Conservation (phyloP, 2,113 vertebrate genomes). For the Manacus vitellinus region DNA sequence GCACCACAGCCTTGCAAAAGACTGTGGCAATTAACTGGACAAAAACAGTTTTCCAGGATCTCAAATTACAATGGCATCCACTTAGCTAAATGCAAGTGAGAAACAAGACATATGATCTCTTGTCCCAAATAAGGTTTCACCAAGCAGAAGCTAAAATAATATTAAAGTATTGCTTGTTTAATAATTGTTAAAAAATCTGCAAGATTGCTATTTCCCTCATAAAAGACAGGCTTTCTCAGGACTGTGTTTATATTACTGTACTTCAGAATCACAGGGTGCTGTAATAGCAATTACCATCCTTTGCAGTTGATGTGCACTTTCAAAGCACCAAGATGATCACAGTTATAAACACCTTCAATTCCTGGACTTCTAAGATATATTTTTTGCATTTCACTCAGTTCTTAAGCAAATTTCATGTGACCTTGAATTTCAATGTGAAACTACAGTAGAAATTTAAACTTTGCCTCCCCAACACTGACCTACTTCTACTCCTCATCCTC, state of each 20-base stretch:
- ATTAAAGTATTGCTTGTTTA: neutral
- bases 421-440: neutral
- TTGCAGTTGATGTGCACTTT: neutral
- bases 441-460: neutral
- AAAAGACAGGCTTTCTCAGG: neutral
- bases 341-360: neutral
- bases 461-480: neutral
- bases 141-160: neutral
- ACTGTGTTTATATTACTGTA: neutral
- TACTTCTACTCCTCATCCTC: neutral
- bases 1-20: neutral
- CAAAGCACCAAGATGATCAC: neutral
- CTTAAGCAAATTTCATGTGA: neutral
- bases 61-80: neutral
- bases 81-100: neutral
- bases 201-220: neutral
- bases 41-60: neutral
- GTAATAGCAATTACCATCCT: neutral
- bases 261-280: neutral
- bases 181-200: neutral
- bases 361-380: neutral
- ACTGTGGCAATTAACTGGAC: neutral
- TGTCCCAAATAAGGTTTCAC: neutral
- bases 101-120: neutral
- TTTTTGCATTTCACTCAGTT: neutral